A percentile compares a stretch with the other conserved stretches of the same genome.
These are phyloP conservation scores for Pangasius djambal DNA, from an alignment of 2,797 vertebrate genomes.

Conservation along the genomic window DNA sequence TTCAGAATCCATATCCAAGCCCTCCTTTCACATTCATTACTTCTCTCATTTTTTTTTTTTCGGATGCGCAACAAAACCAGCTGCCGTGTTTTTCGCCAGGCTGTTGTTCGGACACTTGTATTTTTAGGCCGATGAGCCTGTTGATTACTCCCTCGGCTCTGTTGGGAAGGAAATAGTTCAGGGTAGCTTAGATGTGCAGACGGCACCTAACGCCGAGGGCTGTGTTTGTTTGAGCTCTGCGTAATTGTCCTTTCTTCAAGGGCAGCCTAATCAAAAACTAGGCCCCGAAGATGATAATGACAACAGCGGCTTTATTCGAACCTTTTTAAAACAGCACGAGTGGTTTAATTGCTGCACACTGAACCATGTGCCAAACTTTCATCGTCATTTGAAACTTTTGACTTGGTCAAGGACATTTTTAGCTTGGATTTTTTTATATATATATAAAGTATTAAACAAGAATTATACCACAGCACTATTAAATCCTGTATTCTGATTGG, in stretches of 20 bases:
- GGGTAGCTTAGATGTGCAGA: neutral
- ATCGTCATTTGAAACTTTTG: neutral
- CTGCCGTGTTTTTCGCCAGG: neutral
- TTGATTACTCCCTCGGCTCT: neutral
- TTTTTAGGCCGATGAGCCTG: constrained; percentile 5
- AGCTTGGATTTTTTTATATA: neutral
- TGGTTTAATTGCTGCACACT: neutral
- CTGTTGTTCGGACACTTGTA: neutral
- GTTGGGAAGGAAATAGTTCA: constrained; percentile 4
- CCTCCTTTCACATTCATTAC: neutral
- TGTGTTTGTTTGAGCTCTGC: constrained; percentile 37
- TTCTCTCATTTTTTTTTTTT: neutral
- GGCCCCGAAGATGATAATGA: constrained; percentile 23
- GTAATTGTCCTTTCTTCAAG: constrained; percentile 42
- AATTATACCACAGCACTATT: neutral
- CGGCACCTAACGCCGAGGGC: constrained; percentile 3
- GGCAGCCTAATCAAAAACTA: constrained; percentile 44
- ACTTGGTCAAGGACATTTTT: neutral
- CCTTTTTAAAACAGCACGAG: constrained; percentile 1
- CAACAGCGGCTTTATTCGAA: neutral
- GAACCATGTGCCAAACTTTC: neutral
- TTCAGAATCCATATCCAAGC: constrained; percentile 5
- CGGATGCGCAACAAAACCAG: neutral
- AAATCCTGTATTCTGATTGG: neutral
- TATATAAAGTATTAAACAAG: no score